A percentile compares a stretch with the other conserved stretches of the same genome.
Evolutionary conservation across 2,797 vertebrate genomes (phyloP).

Genomic region (Ptychadena robeensis): DNA sequence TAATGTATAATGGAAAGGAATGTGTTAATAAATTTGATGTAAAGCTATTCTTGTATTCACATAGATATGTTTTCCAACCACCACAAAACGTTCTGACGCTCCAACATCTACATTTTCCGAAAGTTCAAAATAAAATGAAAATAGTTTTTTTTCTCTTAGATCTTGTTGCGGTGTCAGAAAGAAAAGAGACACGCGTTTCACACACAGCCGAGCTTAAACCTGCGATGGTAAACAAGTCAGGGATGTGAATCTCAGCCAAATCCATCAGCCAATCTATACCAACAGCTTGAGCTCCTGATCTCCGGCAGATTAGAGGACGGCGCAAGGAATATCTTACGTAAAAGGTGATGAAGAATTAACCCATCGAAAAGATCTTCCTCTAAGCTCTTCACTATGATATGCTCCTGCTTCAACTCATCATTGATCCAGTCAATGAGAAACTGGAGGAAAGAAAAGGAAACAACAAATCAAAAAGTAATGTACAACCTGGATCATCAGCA

Average conservation of each 20-base stretch:
- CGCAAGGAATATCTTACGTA: slow-evolving; percentile 79
- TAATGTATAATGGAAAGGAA: no score
- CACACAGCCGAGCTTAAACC: neutral
- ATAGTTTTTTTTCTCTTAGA: neutral
- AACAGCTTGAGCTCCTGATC: slow-evolving; percentile 36
- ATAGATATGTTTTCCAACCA: neutral
- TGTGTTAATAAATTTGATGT: no score
- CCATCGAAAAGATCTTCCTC: slow-evolving; percentile 94
- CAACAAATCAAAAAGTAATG: neutral
- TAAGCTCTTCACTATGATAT: slow-evolving; percentile 88
- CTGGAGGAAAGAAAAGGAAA: slow-evolving; percentile 69
- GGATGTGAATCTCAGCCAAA: slow-evolving; percentile 6
- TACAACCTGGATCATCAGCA: neutral
- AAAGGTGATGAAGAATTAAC: slow-evolving; percentile 92
- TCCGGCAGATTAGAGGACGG: neutral
- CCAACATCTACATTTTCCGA: no score
- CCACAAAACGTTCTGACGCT: no score
- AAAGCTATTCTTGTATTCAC: no score
- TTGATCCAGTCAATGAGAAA: slow-evolving; percentile 89
- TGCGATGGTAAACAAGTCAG: slow-evolving; percentile 19
- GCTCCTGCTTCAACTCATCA: slow-evolving; percentile 80
- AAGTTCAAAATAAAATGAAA: neutral
- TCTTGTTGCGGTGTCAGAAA: neutral
- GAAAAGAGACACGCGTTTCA: neutral
- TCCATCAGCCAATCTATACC: slow-evolving; percentile 1